Conservation (phyloP, 1,140 invertebrate genomes). For the Yoshiicerus persimilis region DNA sequence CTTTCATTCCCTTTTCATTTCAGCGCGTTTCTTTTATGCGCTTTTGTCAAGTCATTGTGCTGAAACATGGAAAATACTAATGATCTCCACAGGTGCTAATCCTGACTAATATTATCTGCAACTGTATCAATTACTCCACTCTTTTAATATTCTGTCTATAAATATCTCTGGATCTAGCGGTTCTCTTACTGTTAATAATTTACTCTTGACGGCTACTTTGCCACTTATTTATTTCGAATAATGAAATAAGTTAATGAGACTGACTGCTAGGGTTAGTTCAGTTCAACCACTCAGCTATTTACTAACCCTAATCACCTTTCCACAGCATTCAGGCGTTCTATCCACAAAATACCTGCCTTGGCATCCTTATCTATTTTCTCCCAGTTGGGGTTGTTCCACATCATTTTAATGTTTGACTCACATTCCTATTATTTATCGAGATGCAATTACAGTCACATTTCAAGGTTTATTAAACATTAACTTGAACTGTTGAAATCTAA, state of each 20-base stretch:
- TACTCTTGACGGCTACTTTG: not conserved
- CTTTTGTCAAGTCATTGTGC: conserved; percentile 17
- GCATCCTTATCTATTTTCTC: no score
- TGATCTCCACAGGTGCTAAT: conserved; percentile 24
- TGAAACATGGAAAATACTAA: conserved; percentile 28
- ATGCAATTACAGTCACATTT: no score
- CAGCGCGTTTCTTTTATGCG: not conserved
- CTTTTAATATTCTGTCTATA: not conserved
- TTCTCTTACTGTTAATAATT: not conserved
- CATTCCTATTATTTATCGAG: no score
- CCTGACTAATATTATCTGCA: not conserved
- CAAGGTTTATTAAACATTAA: no score
- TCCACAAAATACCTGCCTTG: no score
- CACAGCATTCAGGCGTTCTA: no score
- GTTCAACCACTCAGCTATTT: not conserved
- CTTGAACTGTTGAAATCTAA: no score
- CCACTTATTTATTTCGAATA: not conserved
- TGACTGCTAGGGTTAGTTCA: not conserved
- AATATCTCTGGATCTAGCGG: not conserved
- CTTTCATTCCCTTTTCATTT: conserved; percentile 1
- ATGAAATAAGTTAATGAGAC: not conserved
- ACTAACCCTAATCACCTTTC: not conserved
- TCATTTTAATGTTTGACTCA: no score
- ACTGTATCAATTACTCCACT: not conserved
- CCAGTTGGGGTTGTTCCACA: no score